Conservation (phyloP, 2,113 vertebrate species). For the Fregetta grallaria region DNA sequence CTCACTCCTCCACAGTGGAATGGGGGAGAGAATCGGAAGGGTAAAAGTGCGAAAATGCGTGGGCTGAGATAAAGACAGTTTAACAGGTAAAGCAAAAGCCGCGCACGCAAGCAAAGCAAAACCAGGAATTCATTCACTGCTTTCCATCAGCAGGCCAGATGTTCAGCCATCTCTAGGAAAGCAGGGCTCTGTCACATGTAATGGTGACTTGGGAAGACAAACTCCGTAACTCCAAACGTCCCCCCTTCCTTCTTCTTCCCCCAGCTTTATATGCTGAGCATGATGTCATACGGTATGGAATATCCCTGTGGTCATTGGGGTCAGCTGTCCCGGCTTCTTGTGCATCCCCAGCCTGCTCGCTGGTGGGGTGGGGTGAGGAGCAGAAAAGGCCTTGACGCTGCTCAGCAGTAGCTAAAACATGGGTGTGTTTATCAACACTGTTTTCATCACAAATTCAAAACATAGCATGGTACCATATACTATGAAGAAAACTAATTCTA, state of each 20-base stretch:
- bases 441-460: background rate
- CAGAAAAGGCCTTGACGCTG: background rate
- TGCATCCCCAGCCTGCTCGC: background rate
- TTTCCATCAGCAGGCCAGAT: background rate
- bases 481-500: background rate
- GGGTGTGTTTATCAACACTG: background rate
- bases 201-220: background rate
- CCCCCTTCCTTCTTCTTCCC: background rate
- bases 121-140: background rate
- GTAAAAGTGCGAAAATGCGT: fast-evolving
- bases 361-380: background rate
- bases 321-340: background rate
- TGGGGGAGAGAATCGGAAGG: background rate
- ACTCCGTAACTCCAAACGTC: fast-evolving
- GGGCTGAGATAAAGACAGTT: background rate
- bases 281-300: fast-evolving
- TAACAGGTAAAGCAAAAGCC: background rate
- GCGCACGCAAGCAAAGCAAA: background rate
- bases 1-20: background rate
- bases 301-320: background rate
- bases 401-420: background rate
- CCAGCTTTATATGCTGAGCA: background rate
- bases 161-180: background rate
- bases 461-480: background rate
- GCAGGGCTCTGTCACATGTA: fast-evolving